These are phyloP conservation scores for Melanostoma mellinum DNA, from an alignment of 2,888 invertebrate species.

Conservation along the genomic window DNA sequence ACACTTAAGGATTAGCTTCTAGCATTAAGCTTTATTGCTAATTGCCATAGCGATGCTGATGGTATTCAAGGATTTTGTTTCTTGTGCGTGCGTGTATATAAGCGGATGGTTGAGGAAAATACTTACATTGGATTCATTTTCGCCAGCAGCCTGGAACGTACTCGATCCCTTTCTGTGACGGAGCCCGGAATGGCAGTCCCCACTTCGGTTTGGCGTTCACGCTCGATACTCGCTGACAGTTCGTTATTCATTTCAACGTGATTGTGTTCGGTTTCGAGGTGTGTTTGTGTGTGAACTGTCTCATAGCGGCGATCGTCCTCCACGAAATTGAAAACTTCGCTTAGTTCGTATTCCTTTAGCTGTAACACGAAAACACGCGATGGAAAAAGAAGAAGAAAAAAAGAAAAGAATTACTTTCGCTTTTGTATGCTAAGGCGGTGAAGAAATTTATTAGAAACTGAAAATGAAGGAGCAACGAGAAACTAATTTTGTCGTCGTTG, in stretches of 20 bases:
- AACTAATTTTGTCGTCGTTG: conserved; percentile 43
- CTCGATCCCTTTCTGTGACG: conserved; percentile 83
- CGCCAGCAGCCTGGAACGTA: conserved; percentile 80
- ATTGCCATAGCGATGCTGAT: conserved; percentile 46
- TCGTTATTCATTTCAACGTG: conserved; percentile 88
- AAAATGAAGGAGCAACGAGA: conserved; percentile 31
- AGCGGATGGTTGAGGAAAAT: conserved; percentile 2
- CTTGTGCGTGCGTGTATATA: background rate
- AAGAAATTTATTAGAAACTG: conserved; percentile 48
- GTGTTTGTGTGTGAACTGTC: conserved; percentile 83
- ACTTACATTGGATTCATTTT: conserved; percentile 82
- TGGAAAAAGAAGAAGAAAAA: conserved; percentile 30
- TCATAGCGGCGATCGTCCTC: conserved; percentile 91
- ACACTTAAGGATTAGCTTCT: conserved; percentile 41
- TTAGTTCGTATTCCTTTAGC: conserved; percentile 93
- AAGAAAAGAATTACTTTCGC: background rate
- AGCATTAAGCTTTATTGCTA: conserved; percentile 61
- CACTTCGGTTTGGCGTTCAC: conserved; percentile 88
- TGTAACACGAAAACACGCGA: conserved; percentile 79
- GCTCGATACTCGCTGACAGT: conserved; percentile 91
- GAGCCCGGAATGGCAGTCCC: conserved; percentile 78
- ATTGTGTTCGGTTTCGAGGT: conserved; percentile 81
- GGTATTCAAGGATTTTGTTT: conserved; percentile 1
- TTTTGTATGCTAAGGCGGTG: conserved; percentile 61
- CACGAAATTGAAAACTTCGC: conserved; percentile 92